Percentiles rank a stretch among this genome's conserved stretches.
Conservation (phyloP, 2,113 vertebrate species). For the Pluvianellus socialis region DNA sequence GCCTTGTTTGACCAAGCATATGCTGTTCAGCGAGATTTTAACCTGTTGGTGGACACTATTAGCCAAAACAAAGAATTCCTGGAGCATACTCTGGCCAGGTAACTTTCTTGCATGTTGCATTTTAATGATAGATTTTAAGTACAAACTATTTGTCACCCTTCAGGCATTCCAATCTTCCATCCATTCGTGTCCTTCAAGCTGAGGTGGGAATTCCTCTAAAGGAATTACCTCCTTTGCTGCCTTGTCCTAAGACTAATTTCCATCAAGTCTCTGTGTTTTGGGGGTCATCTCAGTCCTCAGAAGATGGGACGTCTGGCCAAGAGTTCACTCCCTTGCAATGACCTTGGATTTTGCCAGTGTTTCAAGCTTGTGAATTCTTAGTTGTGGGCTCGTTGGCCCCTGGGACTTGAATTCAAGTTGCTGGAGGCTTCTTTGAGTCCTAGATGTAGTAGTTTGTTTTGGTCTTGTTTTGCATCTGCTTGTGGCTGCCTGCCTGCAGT, state of each 20-base stretch:
- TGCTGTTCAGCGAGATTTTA: constrained; percentile 87
- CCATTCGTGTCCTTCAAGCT: rapidly evolving
- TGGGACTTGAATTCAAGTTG: neutral
- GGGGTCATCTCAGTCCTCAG: neutral
- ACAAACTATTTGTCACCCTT: neutral
- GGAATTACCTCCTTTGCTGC: neutral
- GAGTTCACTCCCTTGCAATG: neutral
- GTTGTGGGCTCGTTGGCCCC: neutral
- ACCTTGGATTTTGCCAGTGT: neutral
- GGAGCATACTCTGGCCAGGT: constrained; percentile 86
- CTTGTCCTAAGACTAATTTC: neutral
- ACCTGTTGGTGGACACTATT: constrained; percentile 88
- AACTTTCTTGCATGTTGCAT: neutral
- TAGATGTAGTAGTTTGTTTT: neutral
- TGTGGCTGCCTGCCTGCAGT: neutral
- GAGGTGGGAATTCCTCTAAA: neutral
- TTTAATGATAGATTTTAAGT: neutral
- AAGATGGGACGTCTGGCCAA: neutral
- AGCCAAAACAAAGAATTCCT: constrained; percentile 86
- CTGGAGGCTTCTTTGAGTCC: neutral
- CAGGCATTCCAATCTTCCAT: neutral
- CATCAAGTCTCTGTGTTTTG: neutral
- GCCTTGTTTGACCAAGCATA: constrained; percentile 84
- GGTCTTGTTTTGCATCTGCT: neutral
- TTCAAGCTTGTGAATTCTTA: neutral